Evolutionary conservation across 2,113 vertebrate genomes (phyloP), one percentile per base, ranked within the genome.

Genomic region (Gasterosteus aculeatus): DNA sequence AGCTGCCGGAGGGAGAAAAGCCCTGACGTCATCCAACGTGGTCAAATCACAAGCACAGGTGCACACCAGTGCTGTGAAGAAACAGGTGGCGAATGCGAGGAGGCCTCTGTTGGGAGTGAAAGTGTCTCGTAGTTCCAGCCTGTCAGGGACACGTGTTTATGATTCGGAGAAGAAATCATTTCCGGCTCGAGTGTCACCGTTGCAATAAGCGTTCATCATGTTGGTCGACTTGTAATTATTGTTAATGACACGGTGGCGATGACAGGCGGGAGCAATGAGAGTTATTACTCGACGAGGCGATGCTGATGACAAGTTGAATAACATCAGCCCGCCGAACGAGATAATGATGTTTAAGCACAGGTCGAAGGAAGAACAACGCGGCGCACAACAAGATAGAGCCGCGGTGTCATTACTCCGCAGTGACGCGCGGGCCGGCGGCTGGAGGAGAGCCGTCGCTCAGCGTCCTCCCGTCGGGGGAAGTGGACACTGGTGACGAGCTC

Each of bases 191-290:
- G 79, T 61, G 72, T 68, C 65, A 3, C 69, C 46, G 63, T 67
- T 87, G 71, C 69, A 84, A 88, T 89, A 81, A 89, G 74, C 65
- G 76, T 89, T 83, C 57, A 83, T 90, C 89, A 88, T 57, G 59
- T 82, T 61, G 80, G 58, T 73, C 65, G 88, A 88, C 84, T 90
- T 77, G 80, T 88, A 90, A 90, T 89, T 87, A 90, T 80, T 76
- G 82, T 82, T 92, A 86, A 89, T 87, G 83, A 83, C 76, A 75
- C 62, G 78, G 75, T 56, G 72, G 66, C 49, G 81, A 79, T 78
- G 89, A 89, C 79, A 87, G 72, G 84, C 56, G 67, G 73, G 77
- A 78, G 82, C 82, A 69, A 61, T 75, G 69, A 85, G 79, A 75
- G 72, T 87, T 87, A 88, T 89, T 85, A 63, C 80, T 83, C 35